Conservation (phyloP, 2,113 vertebrate genomes). For the Trinectes maculatus region DNA sequence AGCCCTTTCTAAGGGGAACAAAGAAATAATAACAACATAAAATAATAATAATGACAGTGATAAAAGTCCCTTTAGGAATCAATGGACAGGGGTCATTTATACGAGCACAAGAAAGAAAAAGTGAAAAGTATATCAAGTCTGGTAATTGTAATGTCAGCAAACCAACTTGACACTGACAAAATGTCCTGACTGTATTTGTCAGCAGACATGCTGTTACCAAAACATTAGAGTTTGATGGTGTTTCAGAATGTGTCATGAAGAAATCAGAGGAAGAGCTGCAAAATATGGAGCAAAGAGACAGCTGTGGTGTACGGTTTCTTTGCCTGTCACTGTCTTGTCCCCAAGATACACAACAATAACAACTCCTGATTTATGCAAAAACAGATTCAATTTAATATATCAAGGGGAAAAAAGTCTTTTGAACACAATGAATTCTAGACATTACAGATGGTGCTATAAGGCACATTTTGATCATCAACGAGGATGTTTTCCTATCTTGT, state of each 20-base stretch:
- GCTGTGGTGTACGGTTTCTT: slow-evolving; percentile 14
- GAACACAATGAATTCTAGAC: slow-evolving; percentile 1
- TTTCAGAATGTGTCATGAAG: not conserved
- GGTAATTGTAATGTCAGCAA: slow-evolving; percentile 3
- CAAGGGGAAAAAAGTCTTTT: slow-evolving; percentile 18
- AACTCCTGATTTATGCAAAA: slow-evolving; percentile 63
- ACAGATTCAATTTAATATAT: slow-evolving; percentile 38
- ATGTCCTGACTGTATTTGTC: not conserved
- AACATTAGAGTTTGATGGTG: slow-evolving; percentile 8
- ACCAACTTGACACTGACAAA: slow-evolving; percentile 1
- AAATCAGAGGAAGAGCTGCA: slow-evolving; percentile 1
- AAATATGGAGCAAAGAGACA: slow-evolving; percentile 5
- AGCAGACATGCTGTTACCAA: too few relatives aligned
- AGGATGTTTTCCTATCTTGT: not conserved
- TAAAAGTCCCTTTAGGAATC: slow-evolving; percentile 19
- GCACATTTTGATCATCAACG: slow-evolving; percentile 25
- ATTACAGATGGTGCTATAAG: slow-evolving; percentile 15
- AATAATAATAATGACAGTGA: not conserved
- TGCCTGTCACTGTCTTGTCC: not conserved
- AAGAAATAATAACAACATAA: too few relatives aligned
- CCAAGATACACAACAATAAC: slow-evolving; percentile 9
- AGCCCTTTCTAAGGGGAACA: not conserved
- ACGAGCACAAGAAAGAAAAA: slow-evolving; percentile 13
- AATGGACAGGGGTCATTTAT: not conserved
- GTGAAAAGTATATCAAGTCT: not conserved